Base-by-base conservation (phyloP, 2,888 invertebrate species). In the Melanotus villosus region DNA sequence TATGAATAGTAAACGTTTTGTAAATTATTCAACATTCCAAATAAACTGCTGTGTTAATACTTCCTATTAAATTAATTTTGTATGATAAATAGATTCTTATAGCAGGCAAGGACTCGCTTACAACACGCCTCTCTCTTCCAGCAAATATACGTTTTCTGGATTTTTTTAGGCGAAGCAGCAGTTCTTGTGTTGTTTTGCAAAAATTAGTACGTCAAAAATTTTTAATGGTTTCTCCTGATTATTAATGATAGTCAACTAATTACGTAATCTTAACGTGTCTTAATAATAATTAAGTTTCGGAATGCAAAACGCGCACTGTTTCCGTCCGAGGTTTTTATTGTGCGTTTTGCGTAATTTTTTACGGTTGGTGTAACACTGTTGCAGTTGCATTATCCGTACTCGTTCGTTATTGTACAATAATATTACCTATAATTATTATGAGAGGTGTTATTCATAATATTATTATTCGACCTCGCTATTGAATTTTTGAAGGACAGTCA, bases 391-490 rank as follows among this genome's bases (percentile, higher is more conserved):
- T 52, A 52, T 52, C 32, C 16, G 32, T 26, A 19, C 14, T 19
- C 18, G 32, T 30, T 23, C 19, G 30, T 38, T 34, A 34, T 58
- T 45, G 23, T 58, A 57, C 47, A 57, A 43, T 36, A 16, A 64
- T 58, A 21, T 58, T 57, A 58, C 50, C 43, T 57, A 65, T 58
- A 57, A 52, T 57, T 57, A 62, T 50, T 52, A 52, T 26, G 62
- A 65, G 58, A 68, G 68, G 68, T 68, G 68, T 68, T 66, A 66
- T 66, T 67, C 67, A 52, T 52, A 52, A 52, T 63, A 64, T 60
- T 63, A 59, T 59, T 47, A 63, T 63, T 57, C 58, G 70, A 70
- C 70, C 70, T 65, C 66, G 70, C 70, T 66, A 70, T 70, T 70
- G 70, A 70, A 70, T 66, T 62, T 70, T 70, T 26, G 70, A 70